A percentile compares a stretch with the other conserved stretches of the same genome.
phyloP scores from a whole-genome alignment of 1,140 invertebrate genomes.

The Armadillidium nasatum region DNA sequence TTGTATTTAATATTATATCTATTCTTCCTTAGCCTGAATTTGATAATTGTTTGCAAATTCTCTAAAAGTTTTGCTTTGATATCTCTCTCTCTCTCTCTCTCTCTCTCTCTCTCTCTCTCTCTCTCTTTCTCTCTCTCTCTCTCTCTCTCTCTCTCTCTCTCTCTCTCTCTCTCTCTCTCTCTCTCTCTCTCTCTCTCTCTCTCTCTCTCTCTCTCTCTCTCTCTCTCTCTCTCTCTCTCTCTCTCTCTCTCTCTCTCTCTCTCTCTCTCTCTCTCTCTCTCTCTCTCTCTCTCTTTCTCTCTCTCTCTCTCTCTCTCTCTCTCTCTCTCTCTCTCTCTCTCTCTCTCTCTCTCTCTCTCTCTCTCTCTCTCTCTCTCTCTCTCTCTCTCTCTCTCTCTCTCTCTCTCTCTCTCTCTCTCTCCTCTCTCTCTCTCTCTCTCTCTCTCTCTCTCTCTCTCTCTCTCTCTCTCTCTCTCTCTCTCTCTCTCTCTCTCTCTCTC shows the following conservation, averaged over 20 bases:
- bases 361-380: neutral
- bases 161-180: constrained; percentile 1
- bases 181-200: constrained; percentile 7
- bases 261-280: neutral
- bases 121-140: constrained; percentile 14
- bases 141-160: constrained; percentile 17
- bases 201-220: constrained; percentile 17
- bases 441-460: constrained; percentile 7
- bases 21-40: no score
- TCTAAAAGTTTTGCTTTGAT: no score
- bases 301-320: constrained; percentile 17
- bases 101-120: constrained; percentile 17
- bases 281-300: constrained; percentile 14
- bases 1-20: no score
- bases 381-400: constrained; percentile 17
- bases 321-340: constrained; percentile 17
- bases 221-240: constrained; percentile 17
- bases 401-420: constrained; percentile 17
- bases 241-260: constrained; percentile 17
- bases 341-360: constrained; percentile 14
- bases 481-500: constrained; percentile 17
- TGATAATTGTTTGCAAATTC: no score
- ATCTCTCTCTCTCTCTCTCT: neutral
- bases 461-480: constrained; percentile 4
- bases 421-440: constrained; percentile 17